Percentiles rank a stretch among this genome's conserved stretches.
Conservation (phyloP, 2,113 vertebrate species). For the Colistium nudipinnis region DNA sequence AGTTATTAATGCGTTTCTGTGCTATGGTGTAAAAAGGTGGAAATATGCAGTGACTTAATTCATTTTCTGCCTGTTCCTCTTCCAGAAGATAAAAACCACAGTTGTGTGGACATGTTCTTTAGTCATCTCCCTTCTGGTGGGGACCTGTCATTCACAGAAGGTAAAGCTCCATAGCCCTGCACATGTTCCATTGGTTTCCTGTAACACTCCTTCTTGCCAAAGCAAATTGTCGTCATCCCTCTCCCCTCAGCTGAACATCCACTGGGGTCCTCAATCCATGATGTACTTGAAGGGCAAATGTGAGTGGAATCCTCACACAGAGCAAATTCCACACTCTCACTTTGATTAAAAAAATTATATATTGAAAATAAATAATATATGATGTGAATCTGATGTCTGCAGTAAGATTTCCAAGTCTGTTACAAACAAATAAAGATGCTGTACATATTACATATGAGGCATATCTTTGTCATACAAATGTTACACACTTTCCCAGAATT, state of each 20-base stretch:
- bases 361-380: too few species aligned
- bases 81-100: conserved; percentile 55
- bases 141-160: conserved; percentile 70
- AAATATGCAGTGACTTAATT: neutral
- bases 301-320: conserved; percentile 67
- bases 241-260: conserved; percentile 53
- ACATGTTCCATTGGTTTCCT: neutral
- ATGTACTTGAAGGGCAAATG: conserved; percentile 84
- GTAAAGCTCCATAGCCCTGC: conserved; percentile 47
- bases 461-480: neutral
- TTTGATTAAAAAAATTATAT: neutral
- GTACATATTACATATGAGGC: neutral
- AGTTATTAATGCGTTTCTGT: neutral
- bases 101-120: conserved; percentile 65
- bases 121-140: conserved; percentile 62
- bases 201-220: neutral
- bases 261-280: conserved; percentile 85
- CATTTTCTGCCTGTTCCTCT: neutral
- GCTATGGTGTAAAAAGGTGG: neutral
- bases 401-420: too few species aligned
- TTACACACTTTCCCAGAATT: neutral
- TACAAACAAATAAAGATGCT: neutral
- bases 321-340: neutral
- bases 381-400: too few species aligned
- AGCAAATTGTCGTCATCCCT: neutral